Evolutionary conservation across 64 coral and sea anemone genomes (phyloP), one percentile per base, ranked within the genome.

Genomic region (Actinia tenebrosa): DNA sequence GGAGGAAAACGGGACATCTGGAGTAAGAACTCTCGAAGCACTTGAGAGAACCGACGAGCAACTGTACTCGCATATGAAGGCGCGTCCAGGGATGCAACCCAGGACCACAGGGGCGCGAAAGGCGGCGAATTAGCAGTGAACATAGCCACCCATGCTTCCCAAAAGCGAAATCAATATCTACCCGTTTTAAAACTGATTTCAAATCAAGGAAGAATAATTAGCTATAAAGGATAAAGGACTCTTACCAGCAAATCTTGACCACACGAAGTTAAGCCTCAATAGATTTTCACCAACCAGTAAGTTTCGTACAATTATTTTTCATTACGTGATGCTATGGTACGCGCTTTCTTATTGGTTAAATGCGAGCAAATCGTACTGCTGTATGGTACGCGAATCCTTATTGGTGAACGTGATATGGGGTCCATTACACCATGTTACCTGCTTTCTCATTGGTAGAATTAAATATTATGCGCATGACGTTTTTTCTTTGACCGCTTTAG

Each of bases 171-270:
- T 58, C 10, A 58, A 58, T 16, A 10, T 8, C 47, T 4, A 50
- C 47, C 47, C 7, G 7, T 5, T 50, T 50, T 50, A 5, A 50
- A 4, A 8, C 3, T 5, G 47, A 50, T 50, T 50, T 2, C 47
- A 50, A 50, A 50, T 4, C 56, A 58, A 58, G 2, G 4, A 66
- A 7, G n/a, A 37, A 37, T 37, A 37, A 1, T 5, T 66, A 66
- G 20, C 5, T n/a, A 23, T 4, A 23, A 14, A 66, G 15, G 4
- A 20, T n/a, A 66, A 66, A 25, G n/a, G 8, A 5, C 3, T 66
- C 63, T 66, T 66, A 66, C 63, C 63, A 66, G 63, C 63, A 66
- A n/a, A 22, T n/a, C 63, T n/a, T 66, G 63, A 66, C 63, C 63
- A 66, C 22, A 23, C 1, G 16, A 23, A 66, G 20, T 1, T 14